Base-by-base conservation (phyloP, 2,113 vertebrate genomes). In the Taurulus bubalis region DNA sequence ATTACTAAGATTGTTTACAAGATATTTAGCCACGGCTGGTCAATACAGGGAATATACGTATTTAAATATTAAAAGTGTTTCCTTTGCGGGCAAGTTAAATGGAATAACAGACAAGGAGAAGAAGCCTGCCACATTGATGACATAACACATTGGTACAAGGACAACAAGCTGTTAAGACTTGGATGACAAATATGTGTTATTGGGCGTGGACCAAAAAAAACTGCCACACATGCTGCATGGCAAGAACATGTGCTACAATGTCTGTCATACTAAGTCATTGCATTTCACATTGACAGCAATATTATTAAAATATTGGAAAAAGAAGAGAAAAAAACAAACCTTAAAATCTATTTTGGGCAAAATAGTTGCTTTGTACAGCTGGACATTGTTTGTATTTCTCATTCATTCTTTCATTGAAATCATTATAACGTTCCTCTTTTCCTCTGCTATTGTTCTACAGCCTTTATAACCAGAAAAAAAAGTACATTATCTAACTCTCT, bases 41-140 rank as follows among this genome's bases (percentile, higher is more conserved):
- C n/a, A n/a, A n/a, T n/a, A n/a, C n/a, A n/a, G n/a, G n/a, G n/a
- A n/a, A n/a, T n/a, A n/a, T n/a, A n/a, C n/a, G n/a, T n/a, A 47
- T 82, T 6, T 68, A 49, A 71, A 53, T 80, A 85, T 81, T 74
- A 84, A 89, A 80, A 85, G 20, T 73, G 60, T 67, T 79, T 68
- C 51, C 34, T 26, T 51, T 40, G 22, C 8, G 20, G 36, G n/a
- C 53, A 36, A 58, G 70, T 71, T 66, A 55, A 64, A 16, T 38
- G 20, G 22, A 47, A 34, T 34, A 65, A 65, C 45, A 55, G 58
- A 8, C 77, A 45, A 71, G 45, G 45, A 72, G 16, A 20, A 49
- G 56, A 20, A 49, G 56, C 36, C 15, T 68, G 65, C 59, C 40
- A 66, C 24, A 34, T 51, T 74, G 62, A 73, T 79, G 68, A 60